Conservation (phyloP, 2,113 vertebrate genomes). For the Planiliza haematocheilus region DNA sequence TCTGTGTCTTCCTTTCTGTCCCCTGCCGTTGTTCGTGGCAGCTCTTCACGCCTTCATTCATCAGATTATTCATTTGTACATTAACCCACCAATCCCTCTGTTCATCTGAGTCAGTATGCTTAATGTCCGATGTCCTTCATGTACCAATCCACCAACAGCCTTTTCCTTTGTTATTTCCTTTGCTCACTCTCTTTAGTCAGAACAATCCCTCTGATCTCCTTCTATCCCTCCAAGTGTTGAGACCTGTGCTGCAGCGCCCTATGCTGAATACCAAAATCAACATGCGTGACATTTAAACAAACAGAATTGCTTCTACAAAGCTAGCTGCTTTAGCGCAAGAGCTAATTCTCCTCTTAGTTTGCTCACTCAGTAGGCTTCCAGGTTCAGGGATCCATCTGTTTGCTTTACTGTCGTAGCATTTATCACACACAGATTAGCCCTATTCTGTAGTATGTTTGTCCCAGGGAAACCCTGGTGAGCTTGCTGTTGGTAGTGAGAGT, state of each 20-base stretch:
- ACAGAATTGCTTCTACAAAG: conserved; percentile 40
- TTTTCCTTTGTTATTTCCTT: conserved; percentile 26
- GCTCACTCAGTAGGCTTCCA: conserved; percentile 52
- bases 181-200: conserved; percentile 18
- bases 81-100: conserved; percentile 39
- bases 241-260: conserved; percentile 46
- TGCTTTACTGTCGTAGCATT: conserved; percentile 55
- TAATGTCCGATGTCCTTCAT: conserved; percentile 8
- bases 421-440: conserved; percentile 67
- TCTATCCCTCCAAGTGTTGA: conserved; percentile 39
- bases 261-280: conserved; percentile 64
- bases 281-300: conserved; percentile 74
- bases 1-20: not conserved
- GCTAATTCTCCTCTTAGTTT: conserved; percentile 55
- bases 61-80: conserved; percentile 35
- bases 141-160: conserved; percentile 1
- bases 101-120: conserved; percentile 33
- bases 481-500: conserved; percentile 46
- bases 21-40: conserved; percentile 1
- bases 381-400: conserved; percentile 72
- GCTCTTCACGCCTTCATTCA: conserved; percentile 6
- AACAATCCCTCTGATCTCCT: conserved; percentile 48
- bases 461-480: conserved; percentile 65
- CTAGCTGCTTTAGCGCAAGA: conserved; percentile 59
- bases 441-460: conserved; percentile 53